Percentiles rank a stretch among this genome's conserved stretches.
Evolutionary conservation across 2,888 invertebrate species (phyloP).

Genomic region (Netelia virgata): DNA sequence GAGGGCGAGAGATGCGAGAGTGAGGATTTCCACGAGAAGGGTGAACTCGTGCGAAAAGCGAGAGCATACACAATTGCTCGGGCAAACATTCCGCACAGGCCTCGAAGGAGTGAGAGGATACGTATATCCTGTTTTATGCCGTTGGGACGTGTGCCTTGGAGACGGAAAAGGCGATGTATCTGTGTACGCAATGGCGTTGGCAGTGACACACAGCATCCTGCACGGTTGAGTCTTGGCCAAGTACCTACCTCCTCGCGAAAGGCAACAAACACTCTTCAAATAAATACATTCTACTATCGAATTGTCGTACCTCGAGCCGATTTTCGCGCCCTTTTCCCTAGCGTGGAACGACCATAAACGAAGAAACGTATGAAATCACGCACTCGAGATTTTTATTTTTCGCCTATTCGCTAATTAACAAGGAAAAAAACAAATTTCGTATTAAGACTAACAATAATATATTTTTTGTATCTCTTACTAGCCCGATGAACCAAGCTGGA

Average conservation of each 20-base stretch:
- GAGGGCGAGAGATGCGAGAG: constrained; percentile 63
- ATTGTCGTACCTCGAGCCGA: background rate
- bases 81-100: constrained; percentile 44
- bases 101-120: constrained; percentile 27
- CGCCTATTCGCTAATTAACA: too few species aligned
- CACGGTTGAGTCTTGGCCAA: constrained; percentile 29
- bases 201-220: constrained; percentile 37
- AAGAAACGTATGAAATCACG: background rate
- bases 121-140: constrained; percentile 47
- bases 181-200: constrained; percentile 36
- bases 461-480: too few species aligned
- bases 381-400: background rate
- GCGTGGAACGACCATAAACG: background rate
- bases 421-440: too few species aligned
- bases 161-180: constrained; percentile 21
- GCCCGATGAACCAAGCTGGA: too few species aligned
- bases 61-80: constrained; percentile 57
- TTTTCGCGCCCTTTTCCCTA: background rate
- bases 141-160: constrained; percentile 37
- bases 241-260: constrained; percentile 52
- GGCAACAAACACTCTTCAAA: constrained; percentile 58
- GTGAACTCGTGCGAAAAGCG: constrained; percentile 49
- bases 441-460: too few species aligned
- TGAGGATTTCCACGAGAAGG: constrained; percentile 32
- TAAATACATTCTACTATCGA: constrained; percentile 7